Conservation (phyloP, 2,113 vertebrate species). For the Anarhynchus alexandrinus region DNA sequence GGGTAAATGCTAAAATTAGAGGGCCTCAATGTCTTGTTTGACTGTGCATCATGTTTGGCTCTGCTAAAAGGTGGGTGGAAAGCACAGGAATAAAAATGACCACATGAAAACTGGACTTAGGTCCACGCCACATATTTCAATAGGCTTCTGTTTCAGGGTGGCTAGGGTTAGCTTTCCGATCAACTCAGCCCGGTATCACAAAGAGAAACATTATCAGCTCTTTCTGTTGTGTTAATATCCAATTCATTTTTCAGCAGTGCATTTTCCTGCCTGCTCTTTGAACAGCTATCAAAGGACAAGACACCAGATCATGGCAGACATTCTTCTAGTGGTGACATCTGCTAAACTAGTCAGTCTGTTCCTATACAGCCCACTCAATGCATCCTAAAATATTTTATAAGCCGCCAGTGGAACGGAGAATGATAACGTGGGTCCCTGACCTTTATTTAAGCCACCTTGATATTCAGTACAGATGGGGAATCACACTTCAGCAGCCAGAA, state of each 20-base stretch:
- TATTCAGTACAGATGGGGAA: slow-evolving; percentile 24
- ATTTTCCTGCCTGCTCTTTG: slow-evolving; percentile 65
- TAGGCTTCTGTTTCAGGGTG: background rate
- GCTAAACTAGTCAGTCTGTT: slow-evolving; percentile 49
- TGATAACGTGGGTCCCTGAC: slow-evolving; percentile 5
- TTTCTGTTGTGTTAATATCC: slow-evolving; percentile 30
- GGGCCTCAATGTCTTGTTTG: background rate
- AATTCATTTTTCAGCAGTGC: slow-evolving; percentile 43
- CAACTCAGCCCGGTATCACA: background rate
- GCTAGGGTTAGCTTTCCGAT: background rate
- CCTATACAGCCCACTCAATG: slow-evolving; percentile 43
- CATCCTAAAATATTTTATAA: slow-evolving; percentile 59
- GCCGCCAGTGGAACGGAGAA: slow-evolving; percentile 4
- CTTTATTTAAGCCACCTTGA: slow-evolving; percentile 47
- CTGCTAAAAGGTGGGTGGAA: background rate
- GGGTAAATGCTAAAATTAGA: background rate
- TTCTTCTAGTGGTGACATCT: slow-evolving; percentile 51
- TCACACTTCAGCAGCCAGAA: slow-evolving; percentile 23
- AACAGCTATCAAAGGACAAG: slow-evolving; percentile 55
- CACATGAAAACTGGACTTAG: background rate
- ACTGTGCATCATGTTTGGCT: background rate
- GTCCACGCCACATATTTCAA: background rate
- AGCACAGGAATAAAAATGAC: background rate
- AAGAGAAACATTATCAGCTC: slow-evolving; percentile 15
- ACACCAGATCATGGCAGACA: slow-evolving; percentile 49